Evolutionary conservation across 2,888 invertebrate species (phyloP).

Genomic region (Netelia fuscicornis): DNA sequence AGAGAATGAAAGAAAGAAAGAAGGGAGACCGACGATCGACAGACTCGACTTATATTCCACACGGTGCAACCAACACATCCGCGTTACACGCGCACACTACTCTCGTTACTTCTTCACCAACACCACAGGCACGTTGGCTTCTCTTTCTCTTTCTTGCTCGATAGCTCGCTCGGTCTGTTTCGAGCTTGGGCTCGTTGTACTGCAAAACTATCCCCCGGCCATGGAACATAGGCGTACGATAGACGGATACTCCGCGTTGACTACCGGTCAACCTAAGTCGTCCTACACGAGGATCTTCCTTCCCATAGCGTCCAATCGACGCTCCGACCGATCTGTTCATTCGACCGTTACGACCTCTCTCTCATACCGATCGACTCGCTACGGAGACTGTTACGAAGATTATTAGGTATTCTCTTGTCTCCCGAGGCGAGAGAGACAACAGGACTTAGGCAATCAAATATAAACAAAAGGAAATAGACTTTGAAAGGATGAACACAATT

Average conservation of each 20-base stretch:
- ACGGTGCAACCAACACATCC: constrained; percentile 43
- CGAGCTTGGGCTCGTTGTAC: not conserved
- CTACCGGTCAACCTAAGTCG: not conserved
- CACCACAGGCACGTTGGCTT: constrained; percentile 23
- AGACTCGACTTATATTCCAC: constrained; percentile 25
- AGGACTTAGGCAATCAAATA: too few species aligned
- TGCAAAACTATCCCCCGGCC: not conserved
- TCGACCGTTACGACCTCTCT: not conserved
- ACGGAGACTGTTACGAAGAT: not conserved
- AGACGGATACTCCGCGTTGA: not conserved
- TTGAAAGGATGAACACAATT: too few species aligned
- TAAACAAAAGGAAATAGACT: too few species aligned
- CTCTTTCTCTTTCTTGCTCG: not conserved
- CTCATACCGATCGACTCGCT: constrained; percentile 3
- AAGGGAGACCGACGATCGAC: constrained; percentile 68
- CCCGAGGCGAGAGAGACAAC: not conserved
- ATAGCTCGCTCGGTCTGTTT: too few species aligned
- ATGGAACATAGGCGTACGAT: not conserved
- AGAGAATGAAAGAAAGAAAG: constrained; percentile 33
- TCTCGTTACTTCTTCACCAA: constrained; percentile 30
- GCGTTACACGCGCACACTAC: not conserved
- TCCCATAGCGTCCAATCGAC: not conserved
- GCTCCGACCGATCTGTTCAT: constrained; percentile 18
- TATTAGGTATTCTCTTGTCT: not conserved
- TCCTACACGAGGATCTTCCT: not conserved